Evolutionary conservation across 2,888 invertebrate genomes (phyloP), one percentile per base, ranked within the genome.

Genomic region (Schrankia costaestrigalis): DNA sequence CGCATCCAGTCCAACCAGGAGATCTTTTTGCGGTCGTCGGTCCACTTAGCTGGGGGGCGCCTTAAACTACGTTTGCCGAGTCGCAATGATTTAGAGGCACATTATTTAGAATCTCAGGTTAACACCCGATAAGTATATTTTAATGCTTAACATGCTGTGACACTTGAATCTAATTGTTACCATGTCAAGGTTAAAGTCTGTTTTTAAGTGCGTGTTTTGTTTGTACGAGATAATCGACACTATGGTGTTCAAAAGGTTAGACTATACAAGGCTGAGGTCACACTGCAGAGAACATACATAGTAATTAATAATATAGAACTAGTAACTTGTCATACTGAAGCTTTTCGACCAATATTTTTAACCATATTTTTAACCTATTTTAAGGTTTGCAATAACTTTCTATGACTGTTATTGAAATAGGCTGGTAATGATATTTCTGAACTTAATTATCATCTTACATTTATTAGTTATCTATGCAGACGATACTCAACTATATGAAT

Each of bases 391-490:
- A 41, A 28, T 36, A 56, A 36, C 34, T 32, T 28, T 32, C 22
- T 9, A 26, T 41, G 43, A 25, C 31, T 44, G 40, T 41, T 35
- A 42, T 40, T 40, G 35, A 37, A 44, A 37, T 41, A 41, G 31
- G 36, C 41, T 41, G 32, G 49, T 55, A 46, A 38, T 46, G 36
- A 47, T 43, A 40, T 47, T 45, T 46, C 32, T 45, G 46, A 40
- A 53, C 31, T 39, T 42, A 58, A 60, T 56, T 48, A 32, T 43
- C 28, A 26, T 15, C n/a, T 54, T 56, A 58, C 56, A 67, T 69
- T 68, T 63, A 59, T 61, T 67, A 53, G 50, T 63, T 74, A 70
- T 73, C 70, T 36, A 41, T 38, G 41, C 41, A 42, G 37, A 56
- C 49, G 49, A 45, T 63, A 55, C 46, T 61, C 53, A 64, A 58